These are phyloP conservation scores for Crocallis elinguaria DNA, from an alignment of 2,888 invertebrate species.

Conservation along the genomic window DNA sequence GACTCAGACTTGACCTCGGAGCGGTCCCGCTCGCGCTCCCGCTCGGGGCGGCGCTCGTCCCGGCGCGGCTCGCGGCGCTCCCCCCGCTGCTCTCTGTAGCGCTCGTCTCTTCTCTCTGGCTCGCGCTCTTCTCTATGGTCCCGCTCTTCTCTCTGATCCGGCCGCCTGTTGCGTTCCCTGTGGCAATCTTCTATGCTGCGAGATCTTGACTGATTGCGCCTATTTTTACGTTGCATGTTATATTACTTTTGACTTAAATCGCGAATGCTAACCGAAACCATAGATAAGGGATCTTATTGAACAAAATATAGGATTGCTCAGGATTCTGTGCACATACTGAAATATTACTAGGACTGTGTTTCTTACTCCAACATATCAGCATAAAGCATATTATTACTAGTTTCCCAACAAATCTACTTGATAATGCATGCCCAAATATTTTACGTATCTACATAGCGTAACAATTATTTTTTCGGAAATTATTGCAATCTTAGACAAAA, in stretches of 20 bases:
- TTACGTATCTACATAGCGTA: too few species aligned
- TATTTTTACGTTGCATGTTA: conserved; percentile 19
- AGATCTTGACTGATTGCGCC: conserved; percentile 51
- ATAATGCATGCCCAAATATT: too few species aligned
- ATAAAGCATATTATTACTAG: too few species aligned
- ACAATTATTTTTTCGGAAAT: too few species aligned
- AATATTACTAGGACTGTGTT: too few species aligned
- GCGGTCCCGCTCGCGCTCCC: conserved; percentile 33
- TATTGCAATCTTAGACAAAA: too few species aligned
- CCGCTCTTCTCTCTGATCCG: conserved; percentile 19
- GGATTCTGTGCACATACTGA: too few species aligned
- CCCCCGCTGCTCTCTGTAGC: conserved; percentile 18
- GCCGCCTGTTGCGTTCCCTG: conserved; percentile 50
- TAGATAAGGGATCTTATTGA: too few species aligned
- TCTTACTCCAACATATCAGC: too few species aligned
- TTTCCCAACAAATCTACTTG: too few species aligned
- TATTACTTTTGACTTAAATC: background rate
- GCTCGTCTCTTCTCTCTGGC: conserved; percentile 42
- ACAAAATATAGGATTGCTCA: too few species aligned
- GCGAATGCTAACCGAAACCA: too few species aligned
- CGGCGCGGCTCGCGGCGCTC: conserved; percentile 29
- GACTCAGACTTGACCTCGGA: conserved; percentile 38
- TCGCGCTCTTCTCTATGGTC: conserved; percentile 11
- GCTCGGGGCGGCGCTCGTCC: conserved; percentile 26
- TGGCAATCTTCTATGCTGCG: conserved; percentile 60